Conservation (phyloP, 2,888 invertebrate genomes). For the Buathra laborator region DNA sequence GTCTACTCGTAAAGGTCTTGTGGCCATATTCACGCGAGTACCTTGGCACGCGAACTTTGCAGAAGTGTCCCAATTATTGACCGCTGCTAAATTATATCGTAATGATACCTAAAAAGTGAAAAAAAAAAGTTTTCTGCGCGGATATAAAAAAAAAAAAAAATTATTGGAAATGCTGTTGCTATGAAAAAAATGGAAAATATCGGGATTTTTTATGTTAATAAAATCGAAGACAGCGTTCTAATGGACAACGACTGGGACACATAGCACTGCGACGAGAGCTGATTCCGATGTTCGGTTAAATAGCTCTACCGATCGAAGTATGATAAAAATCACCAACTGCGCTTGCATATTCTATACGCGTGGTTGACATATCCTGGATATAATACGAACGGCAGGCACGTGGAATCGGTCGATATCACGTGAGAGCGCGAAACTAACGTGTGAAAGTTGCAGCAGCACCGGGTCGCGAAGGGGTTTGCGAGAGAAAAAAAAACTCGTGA, state of each 20-base stretch:
- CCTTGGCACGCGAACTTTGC: slow-evolving; percentile 28
- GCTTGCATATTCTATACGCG: slow-evolving; percentile 3
- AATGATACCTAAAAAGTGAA: not conserved
- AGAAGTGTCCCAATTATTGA: not conserved
- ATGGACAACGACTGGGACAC: not conserved
- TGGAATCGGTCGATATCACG: slow-evolving; percentile 31
- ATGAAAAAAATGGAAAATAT: too few species aligned
- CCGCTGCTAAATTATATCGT: not conserved
- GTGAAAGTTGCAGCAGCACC: slow-evolving; percentile 9
- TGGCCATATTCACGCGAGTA: slow-evolving; percentile 24
- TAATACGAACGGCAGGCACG: not conserved
- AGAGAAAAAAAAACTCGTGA: slow-evolving; percentile 50
- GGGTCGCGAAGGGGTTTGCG: not conserved
- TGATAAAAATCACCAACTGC: slow-evolving; percentile 18
- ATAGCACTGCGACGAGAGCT: not conserved
- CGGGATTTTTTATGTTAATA: too few species aligned
- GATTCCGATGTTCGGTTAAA: slow-evolving; percentile 3
- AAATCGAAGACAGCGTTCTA: not conserved
- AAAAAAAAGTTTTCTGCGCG: not conserved
- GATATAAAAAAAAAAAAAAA: not conserved
- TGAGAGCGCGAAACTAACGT: slow-evolving; percentile 6
- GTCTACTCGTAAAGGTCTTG: slow-evolving; percentile 3
- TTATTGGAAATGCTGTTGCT: not conserved
- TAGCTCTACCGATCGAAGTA: not conserved
- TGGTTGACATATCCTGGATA: not conserved